Base-by-base conservation (phyloP, 2,797 vertebrate species). In the Myoxocephalus aenaeus region DNA sequence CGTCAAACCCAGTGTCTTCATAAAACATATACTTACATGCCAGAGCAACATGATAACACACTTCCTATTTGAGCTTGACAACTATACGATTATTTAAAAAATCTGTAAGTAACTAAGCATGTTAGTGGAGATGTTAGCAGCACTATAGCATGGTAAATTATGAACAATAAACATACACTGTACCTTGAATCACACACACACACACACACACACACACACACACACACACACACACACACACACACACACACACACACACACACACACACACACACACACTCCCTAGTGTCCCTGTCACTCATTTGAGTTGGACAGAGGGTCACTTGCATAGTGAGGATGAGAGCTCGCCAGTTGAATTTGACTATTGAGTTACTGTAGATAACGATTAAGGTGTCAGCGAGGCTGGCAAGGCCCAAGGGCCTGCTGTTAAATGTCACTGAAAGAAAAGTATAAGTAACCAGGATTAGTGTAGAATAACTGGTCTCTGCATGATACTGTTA, bases 391-490 rank as follows among this genome's bases (percentile, higher is more conserved):
- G 14, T 51, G 53, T 44, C 67, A 65, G 56, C 22, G 18, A 29
- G 62, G 62, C 27, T 32, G 36, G 25, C n/a, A 8, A 22, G 1
- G 22, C 65, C 78, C 58, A 7, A 3, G 29, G 75, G 17, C 15
- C 61, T 3, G 59, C 59, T 56, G 51, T 32, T 78, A 11, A 75
- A 22, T 66, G 63, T 75, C 58, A 27, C 15, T 50, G 58, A 73
- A 57, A 42, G 62, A 25, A 29, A 29, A 22, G 79, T 74, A 15
- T 82, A 54, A 53, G 40, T 85, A 70, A 79, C 80, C 15, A 25
- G 50, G 38, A 48, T 9, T 11, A 25, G 75, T 73, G 74, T 77
- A 58, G 48, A 58, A 46, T 83, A 63, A 74, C 75, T 64, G 50
- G 18, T 0, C 0, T 36, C 3, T 5, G 62, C 32, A 32, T 25